Evolutionary conservation across 2,797 vertebrate species (phyloP), one percentile per base, ranked within the genome.

Genomic region (Artibeus jamaicensis): DNA sequence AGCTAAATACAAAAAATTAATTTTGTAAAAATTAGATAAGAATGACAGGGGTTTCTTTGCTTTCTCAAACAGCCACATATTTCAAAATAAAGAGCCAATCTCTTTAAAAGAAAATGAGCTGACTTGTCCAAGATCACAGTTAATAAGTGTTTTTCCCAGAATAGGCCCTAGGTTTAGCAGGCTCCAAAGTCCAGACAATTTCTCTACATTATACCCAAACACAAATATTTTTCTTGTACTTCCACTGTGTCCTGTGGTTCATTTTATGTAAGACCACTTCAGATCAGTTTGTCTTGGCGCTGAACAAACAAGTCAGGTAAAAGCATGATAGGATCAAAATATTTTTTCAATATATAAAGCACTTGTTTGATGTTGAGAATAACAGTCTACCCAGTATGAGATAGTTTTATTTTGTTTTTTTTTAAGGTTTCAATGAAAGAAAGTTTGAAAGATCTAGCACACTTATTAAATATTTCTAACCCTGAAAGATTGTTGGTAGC

Each of bases 271-370:
- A 12, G 48, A 53, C 21, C 21, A 22, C 48, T 22, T 53, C 73
- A 67, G 53, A 55, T 86, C 22, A 89, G 9, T 34, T 62, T 77
- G 34, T 57, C 44, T 70, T 76, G 46, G 37, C 92, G 67, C 8
- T 81, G 29, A 50, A 95, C 29, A 89, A 93, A 79, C 39, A 96
- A 19, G 42, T 88, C 24, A 76, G 42, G 29, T 48, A 44, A 57
- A 95, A 96, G 55, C 89, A 87, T 46, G 95, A 82, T 39, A 18
- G 32, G 2, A 87, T n/a, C 59, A 57, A 86, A 85, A 88, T 81
- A 77, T 73, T 71, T 89, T 74, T 44, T 65, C 71, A 91, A 39
- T 22, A 89, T 86, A n/a, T 39, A 42, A 92, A 82, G 24, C 55
- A 74, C 21, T 77, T 93, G 77, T 74, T 87, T 93, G 22, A 74